A percentile compares a stretch with the other conserved stretches of the same genome.
Evolutionary conservation across 2,797 vertebrate genomes (phyloP).

Genomic region (Telmatherina bonti): DNA sequence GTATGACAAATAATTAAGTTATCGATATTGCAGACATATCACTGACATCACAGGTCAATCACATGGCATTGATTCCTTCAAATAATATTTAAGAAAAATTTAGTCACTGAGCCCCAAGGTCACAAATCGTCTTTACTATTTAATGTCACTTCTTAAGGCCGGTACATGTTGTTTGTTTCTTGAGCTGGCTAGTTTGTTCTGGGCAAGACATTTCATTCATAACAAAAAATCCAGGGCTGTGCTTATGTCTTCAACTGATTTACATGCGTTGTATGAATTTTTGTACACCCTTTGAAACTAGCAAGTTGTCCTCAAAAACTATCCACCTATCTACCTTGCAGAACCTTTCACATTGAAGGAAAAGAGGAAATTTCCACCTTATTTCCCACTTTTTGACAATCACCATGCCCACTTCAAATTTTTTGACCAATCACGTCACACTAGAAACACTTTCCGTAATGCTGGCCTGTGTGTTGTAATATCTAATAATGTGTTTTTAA

Average conservation of each 20-base stretch:
- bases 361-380: no score
- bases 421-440: no score
- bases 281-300: no score
- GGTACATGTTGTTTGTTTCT: background rate
- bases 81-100: background rate
- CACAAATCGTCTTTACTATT: background rate
- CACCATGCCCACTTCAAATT: no score
- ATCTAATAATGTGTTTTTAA: no score
- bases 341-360: background rate
- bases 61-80: constrained; percentile 6
- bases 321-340: background rate
- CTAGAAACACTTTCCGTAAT: no score
- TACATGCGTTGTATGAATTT: background rate
- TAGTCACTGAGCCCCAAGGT: background rate
- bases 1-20: constrained; percentile 54
- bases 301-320: background rate
- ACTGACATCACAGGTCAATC: constrained; percentile 4
- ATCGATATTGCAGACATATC: constrained; percentile 57
- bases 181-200: background rate
- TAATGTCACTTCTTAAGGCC: background rate
- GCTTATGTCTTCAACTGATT: no score
- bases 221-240: no score
- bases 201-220: background rate
- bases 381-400: no score
- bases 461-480: no score